phyloP scores from a whole-genome alignment of 2,113 vertebrate genomes.

The Corythoichthys intestinalis region DNA sequence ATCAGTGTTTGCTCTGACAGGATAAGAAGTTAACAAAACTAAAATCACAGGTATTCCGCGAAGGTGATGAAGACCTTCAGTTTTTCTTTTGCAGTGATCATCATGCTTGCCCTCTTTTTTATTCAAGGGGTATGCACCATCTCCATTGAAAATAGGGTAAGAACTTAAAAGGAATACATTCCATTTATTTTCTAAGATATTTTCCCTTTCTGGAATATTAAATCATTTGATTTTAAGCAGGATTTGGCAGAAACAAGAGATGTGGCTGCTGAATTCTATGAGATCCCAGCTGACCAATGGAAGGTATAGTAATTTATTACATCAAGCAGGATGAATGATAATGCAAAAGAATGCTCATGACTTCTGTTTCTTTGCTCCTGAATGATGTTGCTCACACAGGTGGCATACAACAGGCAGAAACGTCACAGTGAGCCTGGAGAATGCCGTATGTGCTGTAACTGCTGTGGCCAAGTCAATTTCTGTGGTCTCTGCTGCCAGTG shows the following conservation, averaged over 20 bases:
- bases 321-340: background rate
- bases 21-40: background rate
- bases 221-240: background rate
- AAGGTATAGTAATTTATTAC: background rate
- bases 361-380: background rate
- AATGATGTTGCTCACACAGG: background rate
- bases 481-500: slow-evolving; percentile 1
- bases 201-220: background rate
- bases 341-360: background rate
- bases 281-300: background rate
- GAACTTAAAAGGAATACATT: background rate
- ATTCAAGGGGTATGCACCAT: background rate
- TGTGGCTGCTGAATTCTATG: background rate
- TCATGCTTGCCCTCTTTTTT: background rate
- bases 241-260: background rate
- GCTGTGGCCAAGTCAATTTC: background rate
- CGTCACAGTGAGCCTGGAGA: background rate
- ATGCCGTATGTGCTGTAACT: background rate
- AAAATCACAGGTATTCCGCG: background rate
- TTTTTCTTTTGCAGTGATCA: background rate
- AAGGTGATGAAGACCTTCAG: background rate
- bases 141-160: background rate
- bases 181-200: background rate
- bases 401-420: background rate
- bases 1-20: background rate